A percentile compares a stretch with the other conserved stretches of the same genome.
These are phyloP conservation scores for Gila robusta DNA, from an alignment of 2,797 vertebrate genomes.

Conservation along the genomic window DNA sequence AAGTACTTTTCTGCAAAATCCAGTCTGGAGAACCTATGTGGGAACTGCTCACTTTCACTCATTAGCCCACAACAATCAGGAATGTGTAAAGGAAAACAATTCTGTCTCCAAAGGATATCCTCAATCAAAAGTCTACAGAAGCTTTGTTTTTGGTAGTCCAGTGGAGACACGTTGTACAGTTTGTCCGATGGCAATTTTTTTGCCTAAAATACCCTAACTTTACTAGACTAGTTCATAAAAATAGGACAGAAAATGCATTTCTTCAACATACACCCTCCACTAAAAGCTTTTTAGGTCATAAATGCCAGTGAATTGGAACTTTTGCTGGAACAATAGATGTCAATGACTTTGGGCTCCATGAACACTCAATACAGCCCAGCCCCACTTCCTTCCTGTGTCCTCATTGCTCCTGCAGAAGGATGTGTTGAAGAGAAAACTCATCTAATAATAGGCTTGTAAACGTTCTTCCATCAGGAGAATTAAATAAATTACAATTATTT, in stretches of 20 bases:
- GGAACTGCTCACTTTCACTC: constrained; percentile 52
- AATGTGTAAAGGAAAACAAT: constrained; percentile 47
- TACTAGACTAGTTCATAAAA: background rate
- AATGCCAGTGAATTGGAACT: constrained; percentile 36
- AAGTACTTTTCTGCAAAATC: background rate
- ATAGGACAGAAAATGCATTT: background rate
- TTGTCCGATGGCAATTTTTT: background rate
- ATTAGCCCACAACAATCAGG: constrained; percentile 24
- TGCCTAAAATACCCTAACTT: constrained; percentile 2
- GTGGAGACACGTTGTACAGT: background rate
- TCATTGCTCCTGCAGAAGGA: constrained; percentile 27
- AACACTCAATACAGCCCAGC: constrained; percentile 69
- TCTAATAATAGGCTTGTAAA: background rate
- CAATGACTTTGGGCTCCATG: constrained; percentile 55
- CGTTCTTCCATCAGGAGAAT: background rate
- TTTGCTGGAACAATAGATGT: constrained; percentile 42
- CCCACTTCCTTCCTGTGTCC: constrained; percentile 75
- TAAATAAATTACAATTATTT: background rate
- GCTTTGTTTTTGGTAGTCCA: constrained; percentile 24
- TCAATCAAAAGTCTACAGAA: constrained; percentile 61
- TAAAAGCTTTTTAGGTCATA: constrained; percentile 22
- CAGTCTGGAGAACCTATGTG: background rate
- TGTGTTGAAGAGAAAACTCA: constrained; percentile 6
- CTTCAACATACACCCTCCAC: constrained; percentile 2
- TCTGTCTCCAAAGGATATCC: constrained; percentile 73